phyloP scores from a whole-genome alignment of 1,140 invertebrate genomes.

The Drosophila lini region DNA sequence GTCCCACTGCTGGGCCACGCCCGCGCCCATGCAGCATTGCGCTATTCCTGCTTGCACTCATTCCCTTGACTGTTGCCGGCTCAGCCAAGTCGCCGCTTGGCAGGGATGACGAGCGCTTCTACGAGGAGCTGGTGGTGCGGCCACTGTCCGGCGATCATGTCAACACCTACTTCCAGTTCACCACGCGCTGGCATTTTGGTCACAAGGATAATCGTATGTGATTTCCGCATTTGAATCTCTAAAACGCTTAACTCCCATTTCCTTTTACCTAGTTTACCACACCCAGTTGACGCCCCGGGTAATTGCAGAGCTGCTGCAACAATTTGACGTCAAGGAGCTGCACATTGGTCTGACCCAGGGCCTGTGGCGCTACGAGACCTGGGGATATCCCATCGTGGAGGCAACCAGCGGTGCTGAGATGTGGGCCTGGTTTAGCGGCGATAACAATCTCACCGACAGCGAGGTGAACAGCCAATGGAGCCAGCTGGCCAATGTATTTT shows the following conservation, averaged over 20 bases:
- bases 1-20: not conserved
- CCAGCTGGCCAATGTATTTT: slow-evolving; percentile 93
- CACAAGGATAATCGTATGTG: slow-evolving; percentile 86
- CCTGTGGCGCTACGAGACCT: slow-evolving; percentile 95
- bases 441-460: slow-evolving; percentile 79
- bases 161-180: slow-evolving; percentile 94
- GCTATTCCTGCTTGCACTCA: slow-evolving; percentile 15
- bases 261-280: slow-evolving; percentile 88
- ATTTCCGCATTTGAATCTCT: not conserved
- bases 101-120: slow-evolving; percentile 87
- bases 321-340: slow-evolving; percentile 94
- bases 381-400: slow-evolving; percentile 95
- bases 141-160: slow-evolving; percentile 91
- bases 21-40: not conserved
- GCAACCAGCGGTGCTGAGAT: slow-evolving; percentile 96
- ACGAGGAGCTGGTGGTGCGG: slow-evolving; percentile 93
- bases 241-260: not conserved
- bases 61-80: slow-evolving; percentile 7
- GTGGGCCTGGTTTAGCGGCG: slow-evolving; percentile 93
- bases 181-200: slow-evolving; percentile 89
- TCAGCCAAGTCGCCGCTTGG: slow-evolving; percentile 1
- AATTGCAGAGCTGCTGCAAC: slow-evolving; percentile 94
- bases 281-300: slow-evolving; percentile 95
- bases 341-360: slow-evolving; percentile 97
- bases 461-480: slow-evolving; percentile 93